Evolutionary conservation across 2,113 vertebrate species (phyloP), one percentile per base, ranked within the genome.

Genomic region (Seriola dumerili): DNA sequence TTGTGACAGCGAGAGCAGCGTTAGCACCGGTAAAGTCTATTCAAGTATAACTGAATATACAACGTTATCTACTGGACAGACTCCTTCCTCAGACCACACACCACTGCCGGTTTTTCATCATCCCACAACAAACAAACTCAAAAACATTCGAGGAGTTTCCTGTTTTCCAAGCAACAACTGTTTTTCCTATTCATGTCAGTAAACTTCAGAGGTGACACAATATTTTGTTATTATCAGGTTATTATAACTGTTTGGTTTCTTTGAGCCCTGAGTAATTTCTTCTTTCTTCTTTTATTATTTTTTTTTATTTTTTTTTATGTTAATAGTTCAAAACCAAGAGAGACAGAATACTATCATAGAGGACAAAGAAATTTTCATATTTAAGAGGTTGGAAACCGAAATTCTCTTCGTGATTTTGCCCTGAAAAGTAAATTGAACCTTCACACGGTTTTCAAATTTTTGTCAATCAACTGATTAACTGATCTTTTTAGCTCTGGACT

Each of bases 1-100:
- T 10, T 62, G 69, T 78, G 69, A 55, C 65, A 34, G 63, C 16
- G 13, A 23, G 21, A 57, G 29, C 38, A 50, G 66, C 19, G 16
- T 71, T 23, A 2, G 32, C 9, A 16, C n/a, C 25, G 17, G 23
- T 52, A 46, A 46, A 66, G 77, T 50, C 19, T 6, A 57, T 57
- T 38, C 21, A 29, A 21, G 44, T 50, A 11, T 58, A 79, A 74
- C 29, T 14, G 16, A 50, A 25, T 69, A 29, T 3, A 36, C 4
- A 2, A 19, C 25, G 36, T 63, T 63, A 48, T 62, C 34, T 62
- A 4, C 52, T 11, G 21, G 52, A 23, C 4, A 12, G 62, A 54
- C 11, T 63, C 19, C 63, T 44, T 29, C 10, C 21, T 7, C 42
- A 34, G 34, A 69, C 14, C 44, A 46, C 65, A 46, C 63, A 54